These are phyloP conservation scores for Atherinomorus stipes DNA, from an alignment of 2,113 vertebrate species.

Conservation along the genomic window DNA sequence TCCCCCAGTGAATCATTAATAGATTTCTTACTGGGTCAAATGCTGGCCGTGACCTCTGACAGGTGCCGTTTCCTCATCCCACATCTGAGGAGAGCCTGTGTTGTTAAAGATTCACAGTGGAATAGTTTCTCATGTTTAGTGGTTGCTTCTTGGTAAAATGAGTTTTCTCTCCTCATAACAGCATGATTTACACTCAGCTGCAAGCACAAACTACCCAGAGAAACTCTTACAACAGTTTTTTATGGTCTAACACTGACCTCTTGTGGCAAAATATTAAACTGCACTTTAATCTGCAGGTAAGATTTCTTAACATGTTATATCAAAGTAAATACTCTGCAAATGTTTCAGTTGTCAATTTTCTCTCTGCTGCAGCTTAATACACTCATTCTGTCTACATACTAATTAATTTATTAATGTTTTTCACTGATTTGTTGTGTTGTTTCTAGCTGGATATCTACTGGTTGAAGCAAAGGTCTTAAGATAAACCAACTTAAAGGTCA, in stretches of 20 bases:
- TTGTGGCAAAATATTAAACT: constrained; percentile 9
- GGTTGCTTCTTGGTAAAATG: not conserved
- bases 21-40: not conserved
- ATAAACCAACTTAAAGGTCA: no score
- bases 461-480: no score
- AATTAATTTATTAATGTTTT: not conserved
- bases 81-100: no score
- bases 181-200: not conserved
- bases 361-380: no score
- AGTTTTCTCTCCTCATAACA: not conserved
- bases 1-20: not conserved
- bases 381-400: no score
- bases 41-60: not conserved
- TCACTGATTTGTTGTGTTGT: no score
- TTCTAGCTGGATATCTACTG: no score
- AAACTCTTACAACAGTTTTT: not conserved
- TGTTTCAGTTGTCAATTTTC: not conserved
- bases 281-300: not conserved
- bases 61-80: not conserved
- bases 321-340: not conserved
- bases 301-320: no score
- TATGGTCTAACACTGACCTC: constrained; percentile 23
- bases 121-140: no score
- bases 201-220: not conserved
- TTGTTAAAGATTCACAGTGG: no score